Evolutionary conservation across 2,888 invertebrate species (phyloP).

Genomic region (Plagiodera versicolora): DNA sequence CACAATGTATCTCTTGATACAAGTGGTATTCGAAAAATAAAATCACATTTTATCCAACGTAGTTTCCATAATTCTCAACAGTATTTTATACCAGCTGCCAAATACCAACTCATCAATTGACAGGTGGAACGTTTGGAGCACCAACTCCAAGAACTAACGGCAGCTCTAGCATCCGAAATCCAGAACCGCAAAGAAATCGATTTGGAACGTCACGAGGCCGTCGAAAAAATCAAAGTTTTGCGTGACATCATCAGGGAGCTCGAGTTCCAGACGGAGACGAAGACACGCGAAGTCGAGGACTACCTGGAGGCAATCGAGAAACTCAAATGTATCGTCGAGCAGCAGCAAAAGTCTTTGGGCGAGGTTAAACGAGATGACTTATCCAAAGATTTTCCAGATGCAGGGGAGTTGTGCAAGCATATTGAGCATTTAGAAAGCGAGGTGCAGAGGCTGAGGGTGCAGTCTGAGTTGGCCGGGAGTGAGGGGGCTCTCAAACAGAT

Average conservation of each 20-base stretch:
- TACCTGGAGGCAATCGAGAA: conserved; percentile 60
- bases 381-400: conserved; percentile 53
- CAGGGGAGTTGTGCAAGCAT: conserved; percentile 53
- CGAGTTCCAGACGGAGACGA: conserved; percentile 74
- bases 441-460: conserved; percentile 46
- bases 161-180: conserved; percentile 64
- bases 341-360: conserved; percentile 19
- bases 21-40: no score
- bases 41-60: no score
- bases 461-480: conserved; percentile 50
- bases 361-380: conserved; percentile 47
- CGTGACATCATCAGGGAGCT: conserved; percentile 77
- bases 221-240: conserved; percentile 73
- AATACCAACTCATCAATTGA: background rate
- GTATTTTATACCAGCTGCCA: no score
- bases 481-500: conserved; percentile 53
- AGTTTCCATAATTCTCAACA: no score
- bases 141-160: conserved; percentile 71
- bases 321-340: conserved; percentile 57
- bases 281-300: conserved; percentile 61
- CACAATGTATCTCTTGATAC: no score
- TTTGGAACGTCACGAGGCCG: conserved; percentile 59
- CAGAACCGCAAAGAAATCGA: conserved; percentile 13
- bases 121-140: conserved; percentile 80
- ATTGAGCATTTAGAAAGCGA: conserved; percentile 56